Evolutionary conservation across 2,888 invertebrate genomes (phyloP), one percentile per base, ranked within the genome.

Genomic region (Eristalinus sepulchralis): DNA sequence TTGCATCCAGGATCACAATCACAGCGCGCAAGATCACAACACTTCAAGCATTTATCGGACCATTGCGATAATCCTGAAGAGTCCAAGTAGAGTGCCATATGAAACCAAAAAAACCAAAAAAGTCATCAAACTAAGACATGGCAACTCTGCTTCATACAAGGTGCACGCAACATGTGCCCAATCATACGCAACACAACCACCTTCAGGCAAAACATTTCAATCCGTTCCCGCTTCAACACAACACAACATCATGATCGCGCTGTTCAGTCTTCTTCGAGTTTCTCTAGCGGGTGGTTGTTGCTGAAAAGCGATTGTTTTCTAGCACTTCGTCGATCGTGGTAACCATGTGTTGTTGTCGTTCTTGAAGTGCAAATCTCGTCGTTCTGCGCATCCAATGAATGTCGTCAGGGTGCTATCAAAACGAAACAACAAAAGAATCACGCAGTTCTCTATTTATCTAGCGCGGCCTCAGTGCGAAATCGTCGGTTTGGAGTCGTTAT

Each of bases 211-310:
- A 64, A 68, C 13, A 39, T 64, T n/a, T 34, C 39, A 10, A 31
- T 39, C 22, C 5, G 2, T 64, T 72, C n/a, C n/a, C 8, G 59
- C 73, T 36, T 27, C 66, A 62, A 62, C 67, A 60, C 67, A 81
- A 75, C 70, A 39, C 66, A 79, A 76, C 81, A 33, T 33, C 24
- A 33, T 62, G 68, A 75, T 63, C 63, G 20, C 34, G 36, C 33
- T 33, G 53, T 34, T 84, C 83, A 84, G 84, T 84, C 72, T 85
- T 73, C 77, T 70, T 82, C 70, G 82, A 82, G 77, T 73, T 82
- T 77, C 68, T 53, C 27, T 10, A 53, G 60, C 10, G 68, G 33
- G 68, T 82, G 77, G 85, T 57, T 82, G 82, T 33, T 2, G 39
- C 13, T 64, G 13, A 34, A 57, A 63, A 13, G 13, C 53, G 53